Conservation (phyloP, 2,113 vertebrate species). For the Nematolebias whitei region DNA sequence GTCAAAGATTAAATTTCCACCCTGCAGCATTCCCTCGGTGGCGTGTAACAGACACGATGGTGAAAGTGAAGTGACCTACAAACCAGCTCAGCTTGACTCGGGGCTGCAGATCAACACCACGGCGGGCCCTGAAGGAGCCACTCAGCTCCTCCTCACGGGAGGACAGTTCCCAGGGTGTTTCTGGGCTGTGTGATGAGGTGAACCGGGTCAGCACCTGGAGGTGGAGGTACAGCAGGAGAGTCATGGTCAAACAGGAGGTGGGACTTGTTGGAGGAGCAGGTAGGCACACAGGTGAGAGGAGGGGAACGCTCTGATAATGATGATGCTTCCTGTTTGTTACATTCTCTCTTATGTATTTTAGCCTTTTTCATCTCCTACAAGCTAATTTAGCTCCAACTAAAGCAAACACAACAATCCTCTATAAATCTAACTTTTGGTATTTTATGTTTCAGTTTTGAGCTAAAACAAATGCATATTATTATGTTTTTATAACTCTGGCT, state of each 20-base stretch:
- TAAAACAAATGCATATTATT: too few species aligned
- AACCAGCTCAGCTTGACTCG: conserved; percentile 56
- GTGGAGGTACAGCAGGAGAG: conserved; percentile 46
- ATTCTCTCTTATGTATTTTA: too few species aligned
- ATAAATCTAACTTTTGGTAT: too few species aligned
- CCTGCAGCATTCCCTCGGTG: conserved; percentile 74
- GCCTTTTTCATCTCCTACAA: too few species aligned
- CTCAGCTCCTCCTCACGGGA: conserved; percentile 21
- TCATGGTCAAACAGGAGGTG: conserved; percentile 10
- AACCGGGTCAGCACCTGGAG: conserved; percentile 30
- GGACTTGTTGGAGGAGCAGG: conserved; percentile 29
- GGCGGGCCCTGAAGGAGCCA: conserved; percentile 48
- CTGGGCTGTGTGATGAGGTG: conserved; percentile 17
- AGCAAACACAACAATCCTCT: too few species aligned
- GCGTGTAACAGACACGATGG: conserved; percentile 32
- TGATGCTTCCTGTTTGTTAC: too few species aligned
- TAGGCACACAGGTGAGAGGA: conserved; percentile 17
- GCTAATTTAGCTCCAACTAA: too few species aligned
- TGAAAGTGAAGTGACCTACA: conserved; percentile 64
- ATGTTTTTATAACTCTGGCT: too few species aligned
- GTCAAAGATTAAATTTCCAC: conserved; percentile 79
- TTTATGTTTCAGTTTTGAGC: too few species aligned
- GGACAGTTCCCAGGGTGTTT: conserved; percentile 12
- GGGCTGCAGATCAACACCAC: conserved; percentile 52
- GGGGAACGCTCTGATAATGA: background rate